Evolutionary conservation across 2,797 vertebrate genomes (phyloP), one percentile per base, ranked within the genome.

Genomic region (Phataginus tetradactyla): DNA sequence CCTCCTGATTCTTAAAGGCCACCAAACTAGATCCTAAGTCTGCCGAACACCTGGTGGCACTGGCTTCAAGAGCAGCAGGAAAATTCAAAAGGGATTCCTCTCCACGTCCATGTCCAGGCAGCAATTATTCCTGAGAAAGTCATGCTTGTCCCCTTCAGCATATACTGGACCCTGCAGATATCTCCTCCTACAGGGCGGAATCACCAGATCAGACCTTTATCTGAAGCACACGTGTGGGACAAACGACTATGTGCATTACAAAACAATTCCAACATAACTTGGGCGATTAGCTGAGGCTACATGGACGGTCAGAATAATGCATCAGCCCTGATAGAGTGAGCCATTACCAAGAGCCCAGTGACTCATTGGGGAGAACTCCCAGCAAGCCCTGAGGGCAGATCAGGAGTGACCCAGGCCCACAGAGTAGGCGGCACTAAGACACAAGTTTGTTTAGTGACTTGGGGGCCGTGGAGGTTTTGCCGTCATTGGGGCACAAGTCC

Each of bases 241-340:
- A 71, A 88, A 80, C 86, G 90, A 86, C 64, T 34, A 72, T 85
- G 37, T 86, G 81, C 90, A 84, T 90, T 69, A 39, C 74, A 91
- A 84, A 90, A 94, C 0, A 1, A 75, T 80, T 90, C 81, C 68
- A 29, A n/a, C 3, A 53, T 93, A 78, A 92, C 77, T 37, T 17
- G 53, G 32, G 69, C 23, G 9, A 80, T 51, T 55, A 92, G 97
- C 69, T 53, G 89, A 91, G 90, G 85, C 90, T 81, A 39, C 1
- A 0, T 66, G 57, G 95, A 95, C 34, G 45, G 66, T 55, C 68
- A 15, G 10, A 86, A 68, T 68, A 59, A 85, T 4, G 57, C 79
- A 29, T 51, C 85, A 14, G 80, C 57, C 6, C 49, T 86, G 66
- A 79, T 5, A 18, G 68, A 90, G 71, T 34, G 64, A 69, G 53